Conservation (phyloP, 2,888 invertebrate genomes). For the Troides oblongomaculatus region DNA sequence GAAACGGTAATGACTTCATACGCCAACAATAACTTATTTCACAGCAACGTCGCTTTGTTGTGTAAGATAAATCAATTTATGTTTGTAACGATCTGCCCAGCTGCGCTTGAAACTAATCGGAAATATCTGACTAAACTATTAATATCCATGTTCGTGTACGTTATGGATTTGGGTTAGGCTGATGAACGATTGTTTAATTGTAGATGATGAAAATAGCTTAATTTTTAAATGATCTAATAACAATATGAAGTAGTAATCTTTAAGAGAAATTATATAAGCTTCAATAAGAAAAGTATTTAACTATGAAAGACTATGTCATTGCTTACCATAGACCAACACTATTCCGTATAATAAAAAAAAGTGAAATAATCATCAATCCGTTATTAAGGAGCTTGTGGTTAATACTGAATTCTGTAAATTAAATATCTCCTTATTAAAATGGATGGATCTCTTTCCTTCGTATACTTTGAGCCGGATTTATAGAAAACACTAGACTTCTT, state of each 20-base stretch:
- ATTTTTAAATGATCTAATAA: not conserved
- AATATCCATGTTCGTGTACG: constrained; percentile 18
- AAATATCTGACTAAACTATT: constrained; percentile 19
- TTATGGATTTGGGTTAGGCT: constrained; percentile 9
- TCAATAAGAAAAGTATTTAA: no score
- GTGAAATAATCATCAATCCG: no score
- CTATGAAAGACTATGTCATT: no score
- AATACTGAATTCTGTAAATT: no score
- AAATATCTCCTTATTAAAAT: no score
- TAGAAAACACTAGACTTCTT: no score
- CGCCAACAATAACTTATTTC: constrained; percentile 39
- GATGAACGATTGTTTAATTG: constrained; percentile 12
- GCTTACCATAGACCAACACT: no score
- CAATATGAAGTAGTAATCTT: not conserved
- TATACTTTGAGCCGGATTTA: no score
- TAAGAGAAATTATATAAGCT: no score
- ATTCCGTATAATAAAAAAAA: no score
- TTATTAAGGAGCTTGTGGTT: no score
- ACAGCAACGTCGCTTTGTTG: constrained; percentile 39
- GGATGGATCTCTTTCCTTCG: no score
- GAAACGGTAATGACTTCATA: constrained; percentile 34
- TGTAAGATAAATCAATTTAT: constrained; percentile 46
- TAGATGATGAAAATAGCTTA: constrained; percentile 5
- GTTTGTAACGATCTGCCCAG: constrained; percentile 45
- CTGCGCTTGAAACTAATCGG: constrained; percentile 38